Evolutionary conservation across 35 echinoderm and acorn worm genomes (phyloP).

Genomic region (Hemicentrotus pulcherrimus): DNA sequence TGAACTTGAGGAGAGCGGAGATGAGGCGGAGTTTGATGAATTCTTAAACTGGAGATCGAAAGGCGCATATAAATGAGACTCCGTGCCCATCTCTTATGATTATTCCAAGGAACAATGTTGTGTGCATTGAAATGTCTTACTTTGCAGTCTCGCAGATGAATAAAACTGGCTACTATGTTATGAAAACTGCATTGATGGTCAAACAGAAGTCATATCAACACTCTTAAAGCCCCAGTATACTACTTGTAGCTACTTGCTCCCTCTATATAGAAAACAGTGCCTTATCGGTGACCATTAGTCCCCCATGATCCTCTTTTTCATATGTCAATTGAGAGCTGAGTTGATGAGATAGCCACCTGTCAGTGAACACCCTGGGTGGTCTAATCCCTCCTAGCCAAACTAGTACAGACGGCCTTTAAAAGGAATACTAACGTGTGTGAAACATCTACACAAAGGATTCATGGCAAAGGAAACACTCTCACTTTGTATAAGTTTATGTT

Average conservation of each 20-base stretch:
- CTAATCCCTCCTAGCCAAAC: too few relatives aligned
- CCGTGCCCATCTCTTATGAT: background rate
- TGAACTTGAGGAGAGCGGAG: conserved; percentile 56
- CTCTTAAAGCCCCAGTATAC: too few relatives aligned
- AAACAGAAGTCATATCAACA: background rate
- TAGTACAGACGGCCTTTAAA: too few relatives aligned
- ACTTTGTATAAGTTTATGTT: background rate
- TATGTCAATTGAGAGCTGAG: too few relatives aligned
- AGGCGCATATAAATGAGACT: conserved; percentile 76
- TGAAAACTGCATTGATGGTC: background rate
- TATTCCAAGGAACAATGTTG: background rate
- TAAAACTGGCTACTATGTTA: background rate
- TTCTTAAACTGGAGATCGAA: conserved; percentile 97
- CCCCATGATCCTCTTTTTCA: too few relatives aligned
- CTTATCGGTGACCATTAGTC: too few relatives aligned
- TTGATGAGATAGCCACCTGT: too few relatives aligned
- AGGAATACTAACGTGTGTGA: background rate
- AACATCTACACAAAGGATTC: background rate
- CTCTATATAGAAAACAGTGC: too few relatives aligned
- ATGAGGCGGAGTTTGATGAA: conserved; percentile 94
- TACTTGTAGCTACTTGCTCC: too few relatives aligned
- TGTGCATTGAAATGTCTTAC: background rate
- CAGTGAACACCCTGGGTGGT: too few relatives aligned
- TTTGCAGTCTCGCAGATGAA: background rate
- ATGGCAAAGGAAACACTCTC: background rate